Percentiles rank a stretch among this genome's conserved stretches.
Conservation (phyloP, 2,113 vertebrate species). For the Ivindomyrus marchei region DNA sequence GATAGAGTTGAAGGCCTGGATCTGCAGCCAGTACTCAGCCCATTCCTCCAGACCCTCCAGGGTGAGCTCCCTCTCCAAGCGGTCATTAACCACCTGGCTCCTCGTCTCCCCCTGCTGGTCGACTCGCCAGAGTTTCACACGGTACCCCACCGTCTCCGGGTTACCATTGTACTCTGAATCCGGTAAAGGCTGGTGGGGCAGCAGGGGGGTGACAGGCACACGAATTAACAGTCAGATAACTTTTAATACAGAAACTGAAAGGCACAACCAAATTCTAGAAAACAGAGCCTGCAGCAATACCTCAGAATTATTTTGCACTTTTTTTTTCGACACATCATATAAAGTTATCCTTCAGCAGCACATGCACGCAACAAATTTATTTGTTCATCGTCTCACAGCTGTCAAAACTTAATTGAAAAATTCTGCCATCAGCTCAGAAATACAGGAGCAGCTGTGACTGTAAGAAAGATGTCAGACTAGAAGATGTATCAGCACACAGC, state of each 20-base stretch:
- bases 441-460: slow-evolving; percentile 10
- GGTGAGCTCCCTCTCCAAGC: slow-evolving; percentile 65
- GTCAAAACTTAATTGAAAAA: slow-evolving; percentile 27
- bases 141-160: slow-evolving; percentile 82
- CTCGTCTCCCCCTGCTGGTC: slow-evolving; percentile 51
- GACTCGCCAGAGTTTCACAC: slow-evolving; percentile 61
- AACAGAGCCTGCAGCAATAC: not conserved
- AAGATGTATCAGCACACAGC: slow-evolving; percentile 19
- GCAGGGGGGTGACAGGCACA: not conserved
- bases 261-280: not conserved
- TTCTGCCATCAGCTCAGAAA: slow-evolving; percentile 19
- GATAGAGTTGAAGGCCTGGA: slow-evolving; percentile 89
- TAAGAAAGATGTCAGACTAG: slow-evolving; percentile 24
- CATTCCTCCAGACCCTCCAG: slow-evolving; percentile 80
- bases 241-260: not conserved
- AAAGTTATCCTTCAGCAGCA: not conserved
- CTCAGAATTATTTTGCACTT: not conserved
- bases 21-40: slow-evolving; percentile 78
- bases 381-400: slow-evolving; percentile 16
- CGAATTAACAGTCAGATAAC: not conserved
- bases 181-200: slow-evolving; percentile 67
- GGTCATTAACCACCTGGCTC: slow-evolving; percentile 54
- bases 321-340: not conserved
- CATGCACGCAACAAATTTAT: not conserved
- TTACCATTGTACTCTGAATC: slow-evolving; percentile 81